phyloP scores from a whole-genome alignment of 2,797 vertebrate species.

The Spheniscus humboldti region DNA sequence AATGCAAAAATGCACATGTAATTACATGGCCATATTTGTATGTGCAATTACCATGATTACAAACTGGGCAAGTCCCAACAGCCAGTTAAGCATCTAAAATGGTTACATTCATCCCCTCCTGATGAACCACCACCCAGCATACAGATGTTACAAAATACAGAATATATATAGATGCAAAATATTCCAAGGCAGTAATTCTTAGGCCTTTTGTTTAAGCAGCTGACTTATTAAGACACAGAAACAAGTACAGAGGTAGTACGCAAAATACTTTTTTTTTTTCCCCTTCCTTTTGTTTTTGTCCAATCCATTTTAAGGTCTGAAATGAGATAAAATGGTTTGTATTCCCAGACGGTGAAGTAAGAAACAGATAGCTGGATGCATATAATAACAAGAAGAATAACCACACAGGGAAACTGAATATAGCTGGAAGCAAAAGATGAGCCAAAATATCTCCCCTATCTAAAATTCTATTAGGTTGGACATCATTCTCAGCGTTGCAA shows the following conservation, averaged over 20 bases:
- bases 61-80: conserved; percentile 32
- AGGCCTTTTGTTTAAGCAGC: neutral
- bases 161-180: neutral
- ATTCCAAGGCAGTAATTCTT: neutral
- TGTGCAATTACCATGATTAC: conserved; percentile 50
- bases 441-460: conserved; percentile 41
- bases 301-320: conserved; percentile 35
- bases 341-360: conserved; percentile 59
- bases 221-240: neutral
- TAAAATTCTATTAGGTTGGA: conserved; percentile 34
- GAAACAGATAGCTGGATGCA: conserved; percentile 43
- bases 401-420: conserved; percentile 3
- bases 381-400: conserved; percentile 41
- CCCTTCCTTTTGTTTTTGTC: neutral
- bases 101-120: conserved; percentile 15
- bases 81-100: conserved; percentile 40
- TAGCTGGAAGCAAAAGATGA: conserved; percentile 34
- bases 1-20: conserved; percentile 41
- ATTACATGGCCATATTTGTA: conserved; percentile 22
- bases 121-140: neutral
- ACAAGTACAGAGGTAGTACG: neutral
- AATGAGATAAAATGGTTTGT: conserved; percentile 46
- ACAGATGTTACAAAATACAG: neutral
- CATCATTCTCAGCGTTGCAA: neutral
- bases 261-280: neutral